Base-by-base conservation (phyloP, 2,113 vertebrate species). In the Urocitellus parryii region DNA sequence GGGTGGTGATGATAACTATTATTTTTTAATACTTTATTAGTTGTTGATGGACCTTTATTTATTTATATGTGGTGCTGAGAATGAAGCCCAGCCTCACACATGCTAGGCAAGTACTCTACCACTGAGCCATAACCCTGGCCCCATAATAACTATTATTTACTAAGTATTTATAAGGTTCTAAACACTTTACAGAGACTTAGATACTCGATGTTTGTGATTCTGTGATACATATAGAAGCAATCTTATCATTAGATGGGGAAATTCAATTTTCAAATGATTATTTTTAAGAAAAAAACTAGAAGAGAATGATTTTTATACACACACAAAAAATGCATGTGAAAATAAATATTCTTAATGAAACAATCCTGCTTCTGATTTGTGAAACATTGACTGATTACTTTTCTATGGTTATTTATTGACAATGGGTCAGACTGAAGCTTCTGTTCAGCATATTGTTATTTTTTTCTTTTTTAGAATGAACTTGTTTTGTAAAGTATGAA, bases 271-370 rank as follows among this genome's bases (percentile, higher is more conserved):
- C 45, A 89, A 61, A 42, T 24, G 74, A 42, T 34, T 51, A 78
- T n/a, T 34, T 27, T 80, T 20, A 89, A 68, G 34, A 86, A 74
- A 85, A 78, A 67, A 53, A 4, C 34, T 84, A 77, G 18, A 51
- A 12, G 4, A 61, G 6, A 93, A 22, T 77, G 24, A n/a, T 45
- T 91, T 92, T 86, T 82, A 95, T 82, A 95, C 48, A 90, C 63
- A 89, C 85, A 89, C 81, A 83, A 89, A 88, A 83, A 39, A 24
- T 56, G 24, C 13, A 8, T 29, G 29, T 70, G 32, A 91, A 61
- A 24, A 81, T 32, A 82, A 81, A 85, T 51, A 73, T 18, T 5
- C 10, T 7, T 58, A 72, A 32, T 25, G 10, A 74, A 92, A 81
- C 37, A 61, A 68, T 76, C 12, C 29, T 56, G 78, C 82, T 53